Evolutionary conservation across 1,140 invertebrate species (phyloP).

Genomic region (Bombus picipes): DNA sequence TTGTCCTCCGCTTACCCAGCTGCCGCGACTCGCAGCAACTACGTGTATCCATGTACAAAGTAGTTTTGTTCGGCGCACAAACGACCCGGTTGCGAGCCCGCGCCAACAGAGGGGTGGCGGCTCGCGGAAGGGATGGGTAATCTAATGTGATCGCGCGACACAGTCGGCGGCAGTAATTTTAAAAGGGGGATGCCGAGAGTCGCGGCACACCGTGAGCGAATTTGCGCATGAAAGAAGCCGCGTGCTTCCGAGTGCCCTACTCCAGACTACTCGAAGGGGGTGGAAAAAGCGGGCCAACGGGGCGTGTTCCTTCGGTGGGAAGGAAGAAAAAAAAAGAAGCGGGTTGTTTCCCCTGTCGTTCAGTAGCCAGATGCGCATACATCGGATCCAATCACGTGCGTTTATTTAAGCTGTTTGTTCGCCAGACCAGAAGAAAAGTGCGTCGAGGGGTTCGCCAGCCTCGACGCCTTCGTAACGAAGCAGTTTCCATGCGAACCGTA

Average conservation of each 20-base stretch:
- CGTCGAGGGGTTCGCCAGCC: background rate
- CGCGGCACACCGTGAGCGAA: constrained; percentile 51
- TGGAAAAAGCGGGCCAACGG: constrained; percentile 11
- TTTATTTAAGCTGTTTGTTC: constrained; percentile 72
- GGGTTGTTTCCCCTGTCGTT: constrained; percentile 38
- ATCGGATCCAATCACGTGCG: constrained; percentile 70
- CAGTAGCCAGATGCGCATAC: constrained; percentile 75
- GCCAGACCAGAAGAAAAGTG: constrained; percentile 28
- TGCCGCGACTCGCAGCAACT: no score
- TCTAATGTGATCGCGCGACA: constrained; percentile 60
- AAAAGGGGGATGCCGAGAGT: constrained; percentile 50
- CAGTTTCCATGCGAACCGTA: background rate
- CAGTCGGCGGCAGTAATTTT: constrained; percentile 46
- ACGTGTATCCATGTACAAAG: background rate
- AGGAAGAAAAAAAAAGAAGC: background rate
- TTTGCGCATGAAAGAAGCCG: constrained; percentile 58
- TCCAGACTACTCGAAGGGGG: constrained; percentile 46
- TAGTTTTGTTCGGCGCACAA: background rate
- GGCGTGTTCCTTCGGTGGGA: constrained; percentile 34
- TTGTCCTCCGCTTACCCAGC: no score
- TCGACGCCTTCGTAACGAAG: constrained; percentile 30
- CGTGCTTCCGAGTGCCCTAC: constrained; percentile 51
- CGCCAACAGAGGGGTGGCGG: constrained; percentile 1
- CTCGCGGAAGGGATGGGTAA: constrained; percentile 42
- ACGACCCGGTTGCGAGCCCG: background rate